Base-by-base conservation (phyloP, 2,113 vertebrate species). In the Ictidomys tridecemlineatus region DNA sequence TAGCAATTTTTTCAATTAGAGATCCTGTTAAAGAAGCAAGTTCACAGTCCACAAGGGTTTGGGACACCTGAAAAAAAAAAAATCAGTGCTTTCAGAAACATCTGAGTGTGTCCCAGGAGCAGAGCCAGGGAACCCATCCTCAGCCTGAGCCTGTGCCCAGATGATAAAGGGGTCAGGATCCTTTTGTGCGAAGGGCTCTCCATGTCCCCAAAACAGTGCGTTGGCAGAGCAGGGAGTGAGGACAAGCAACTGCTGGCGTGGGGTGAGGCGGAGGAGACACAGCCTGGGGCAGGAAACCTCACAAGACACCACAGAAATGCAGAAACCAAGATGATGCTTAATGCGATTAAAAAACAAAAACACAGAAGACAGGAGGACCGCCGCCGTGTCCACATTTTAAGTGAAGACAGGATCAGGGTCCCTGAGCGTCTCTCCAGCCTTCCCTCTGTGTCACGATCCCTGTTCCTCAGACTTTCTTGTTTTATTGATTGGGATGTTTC, bases 41-140 rank as follows among this genome's bases (percentile, higher is more conserved):
- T 6, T 3, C 1, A 0, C 0, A 12, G 4, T 39, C 12, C 5
- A 20, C 53, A 14, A 56, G n/a, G 11, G 37, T 2, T 16, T 26
- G 13, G 39, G 53, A 67, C n/a, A 30, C 12, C 26, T n/a, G 45
- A 9, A 56, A 34, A 51, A 26, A 39, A 39, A 42, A n/a, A 34
- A 32, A 45, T 32, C 32, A 18, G 14, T 1, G 2, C 26, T 9
- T 39, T 53, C 61, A 16, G 53, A 6, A 42, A 30, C 4, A 39
- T 2, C 6, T 8, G n/a, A 58, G 22, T 22, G 34, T 16, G 8
- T 4, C 8, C 2, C 1, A 2, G 45, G 30, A 20, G 24, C 39
- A 1, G 11, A 88, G 37, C 8, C 1, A 7, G 8, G 53, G 2
- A 12, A 0, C 32, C 26, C 32, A 11, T 6, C 8, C 39, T 0